Conservation (phyloP, 2,888 invertebrate species). For the Polydrusus pterygomalis region DNA sequence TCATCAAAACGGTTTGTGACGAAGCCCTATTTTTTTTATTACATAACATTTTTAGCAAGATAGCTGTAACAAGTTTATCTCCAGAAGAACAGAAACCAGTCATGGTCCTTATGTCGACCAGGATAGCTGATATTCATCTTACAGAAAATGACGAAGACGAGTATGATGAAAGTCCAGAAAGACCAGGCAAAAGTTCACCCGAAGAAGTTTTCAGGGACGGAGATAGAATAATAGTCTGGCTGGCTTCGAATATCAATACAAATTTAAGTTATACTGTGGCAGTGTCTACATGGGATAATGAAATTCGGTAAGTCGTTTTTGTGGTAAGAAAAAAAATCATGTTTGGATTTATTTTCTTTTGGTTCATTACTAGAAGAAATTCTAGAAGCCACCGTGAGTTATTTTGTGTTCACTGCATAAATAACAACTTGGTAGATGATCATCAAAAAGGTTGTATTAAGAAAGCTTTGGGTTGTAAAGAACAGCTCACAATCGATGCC, state of each 20-base stretch:
- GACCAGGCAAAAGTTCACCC: slow-evolving; percentile 1
- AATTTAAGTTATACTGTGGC: slow-evolving; percentile 67
- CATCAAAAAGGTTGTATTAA: too few relatives aligned
- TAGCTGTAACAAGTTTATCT: slow-evolving; percentile 38
- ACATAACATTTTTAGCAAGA: slow-evolving; percentile 34
- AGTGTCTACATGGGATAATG: slow-evolving; percentile 65
- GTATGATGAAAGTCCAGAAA: slow-evolving; percentile 47
- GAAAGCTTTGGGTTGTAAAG: too few relatives aligned
- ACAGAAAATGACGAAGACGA: slow-evolving; percentile 51
- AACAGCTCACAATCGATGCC: too few relatives aligned
- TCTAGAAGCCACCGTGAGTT: too few relatives aligned
- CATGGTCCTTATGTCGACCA: slow-evolving; percentile 64
- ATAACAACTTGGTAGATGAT: too few relatives aligned
- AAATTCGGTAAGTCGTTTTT: slow-evolving; percentile 60
- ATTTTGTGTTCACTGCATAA: too few relatives aligned
- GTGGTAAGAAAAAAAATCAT: too few relatives aligned
- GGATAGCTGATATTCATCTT: slow-evolving; percentile 58
- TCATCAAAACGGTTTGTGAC: too few relatives aligned
- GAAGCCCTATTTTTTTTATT: too few relatives aligned
- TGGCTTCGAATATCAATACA: slow-evolving; percentile 65
- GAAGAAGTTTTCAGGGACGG: slow-evolving; percentile 49
- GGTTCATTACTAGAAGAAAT: too few relatives aligned
- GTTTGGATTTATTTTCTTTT: too few relatives aligned
- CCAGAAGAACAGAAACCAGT: slow-evolving; percentile 58
- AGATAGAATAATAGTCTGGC: slow-evolving; percentile 68